Evolutionary conservation across 2,888 invertebrate species (phyloP).

Genomic region (Camptogramma bilineatum): DNA sequence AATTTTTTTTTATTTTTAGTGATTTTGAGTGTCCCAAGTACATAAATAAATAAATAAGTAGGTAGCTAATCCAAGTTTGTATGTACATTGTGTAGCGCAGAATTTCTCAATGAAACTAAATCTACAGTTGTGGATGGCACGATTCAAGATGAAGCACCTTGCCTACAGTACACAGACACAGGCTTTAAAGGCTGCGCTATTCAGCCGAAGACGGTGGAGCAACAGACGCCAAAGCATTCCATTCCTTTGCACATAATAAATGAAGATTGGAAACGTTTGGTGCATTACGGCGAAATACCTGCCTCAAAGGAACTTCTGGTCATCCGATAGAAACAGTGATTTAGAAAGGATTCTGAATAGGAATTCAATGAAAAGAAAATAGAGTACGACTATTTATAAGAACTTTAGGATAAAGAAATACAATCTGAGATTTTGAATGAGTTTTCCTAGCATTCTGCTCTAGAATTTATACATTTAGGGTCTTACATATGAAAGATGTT

Average conservation of each 20-base stretch:
- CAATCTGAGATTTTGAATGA: neutral
- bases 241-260: slow-evolving; percentile 29
- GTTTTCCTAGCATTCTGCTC: neutral
- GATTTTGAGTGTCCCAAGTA: no score
- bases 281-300: slow-evolving; percentile 21
- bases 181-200: slow-evolving; percentile 10
- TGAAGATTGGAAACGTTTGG: slow-evolving; percentile 24
- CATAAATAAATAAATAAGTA: no score
- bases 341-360: slow-evolving; percentile 19
- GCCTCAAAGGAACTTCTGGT: slow-evolving; percentile 14
- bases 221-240: slow-evolving; percentile 20
- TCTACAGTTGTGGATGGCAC: slow-evolving; percentile 8
- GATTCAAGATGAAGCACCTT: slow-evolving; percentile 6
- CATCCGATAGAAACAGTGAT: slow-evolving; percentile 17
- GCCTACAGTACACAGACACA: slow-evolving; percentile 6
- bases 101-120: neutral
- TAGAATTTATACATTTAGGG: no score
- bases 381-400: slow-evolving; percentile 2
- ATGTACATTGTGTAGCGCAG: neutral
- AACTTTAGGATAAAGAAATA: slow-evolving; percentile 1
- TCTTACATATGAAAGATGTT: no score
- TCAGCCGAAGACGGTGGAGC: slow-evolving; percentile 15
- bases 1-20: no score
- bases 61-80: no score
- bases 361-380: slow-evolving; percentile 13